Evolutionary conservation across 2,888 invertebrate species (phyloP), one percentile per base, ranked within the genome.

Genomic region (Azorinus chamasolen): DNA sequence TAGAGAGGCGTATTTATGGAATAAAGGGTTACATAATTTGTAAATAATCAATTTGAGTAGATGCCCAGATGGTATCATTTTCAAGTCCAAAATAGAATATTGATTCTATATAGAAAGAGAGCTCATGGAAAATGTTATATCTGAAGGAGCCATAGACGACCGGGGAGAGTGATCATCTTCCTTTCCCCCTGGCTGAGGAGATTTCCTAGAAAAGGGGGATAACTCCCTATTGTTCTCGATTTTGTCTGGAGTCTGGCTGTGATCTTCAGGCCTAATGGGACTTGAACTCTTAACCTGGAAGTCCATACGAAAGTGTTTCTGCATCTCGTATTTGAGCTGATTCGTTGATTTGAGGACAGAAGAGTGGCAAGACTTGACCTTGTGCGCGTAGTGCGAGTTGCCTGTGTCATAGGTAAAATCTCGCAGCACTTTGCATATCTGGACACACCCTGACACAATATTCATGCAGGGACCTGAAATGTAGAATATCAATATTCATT

Each of bases 391-490:
- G 61, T 71, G 53, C 8, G 71, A 50, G 46, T 81, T 75, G 37
- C 45, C 64, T 3, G 71, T 79, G 69, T 90, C 89, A 22, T 89
- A 88, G 27, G 89, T 87, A 12, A 91, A 85, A 43, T 91, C 91
- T 22, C 88, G 87, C 4, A 91, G 84, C 1, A 90, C 87, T 48
- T 87, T 85, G 78, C 91, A 91, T 22, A 91, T 85, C 82, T 92
- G 91, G 4, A 92, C 88, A 66, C 90, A 90, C 16, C 92, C 89
- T 0, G 92, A 91, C 10, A 91, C 90, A 12, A 92, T 88, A 55
- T 91, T 90, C 90, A 92, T 89, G 79, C 90, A 91, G n/a, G 90
- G 88, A 61, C 91, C 91, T 91, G 85, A 0, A 82, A 76, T 25
- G n/a, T n/a, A n/a, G n/a, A n/a, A n/a, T n/a, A n/a, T n/a, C n/a